Percentiles rank a stretch among this genome's conserved stretches.
phyloP scores from a whole-genome alignment of 2,888 invertebrate genomes.

The Sarcophaga carnaria region DNA sequence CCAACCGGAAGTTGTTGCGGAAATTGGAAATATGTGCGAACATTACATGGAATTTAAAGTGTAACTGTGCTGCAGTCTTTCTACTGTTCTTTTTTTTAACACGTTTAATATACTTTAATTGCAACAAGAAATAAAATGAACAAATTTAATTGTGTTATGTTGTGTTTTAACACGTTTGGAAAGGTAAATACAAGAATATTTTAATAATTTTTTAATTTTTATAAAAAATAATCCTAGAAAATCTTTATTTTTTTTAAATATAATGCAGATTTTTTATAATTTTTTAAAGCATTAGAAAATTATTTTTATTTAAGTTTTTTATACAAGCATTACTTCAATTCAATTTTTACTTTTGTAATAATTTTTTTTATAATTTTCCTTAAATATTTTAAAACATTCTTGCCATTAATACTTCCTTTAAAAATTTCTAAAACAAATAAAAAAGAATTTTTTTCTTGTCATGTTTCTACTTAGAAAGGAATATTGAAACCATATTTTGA shows the following conservation, averaged over 20 bases:
- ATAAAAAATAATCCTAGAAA: no score
- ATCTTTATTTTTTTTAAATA: no score
- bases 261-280: background rate
- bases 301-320: no score
- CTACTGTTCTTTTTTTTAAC: background rate
- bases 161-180: background rate
- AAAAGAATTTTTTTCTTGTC: no score
- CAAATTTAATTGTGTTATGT: background rate
- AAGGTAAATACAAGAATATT: background rate
- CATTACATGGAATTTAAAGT: slow-evolving; percentile 56
- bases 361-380: no score
- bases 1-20: slow-evolving; percentile 73
- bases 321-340: no score
- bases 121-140: slow-evolving; percentile 24
- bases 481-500: no score
- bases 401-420: no score
- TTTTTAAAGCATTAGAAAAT: background rate
- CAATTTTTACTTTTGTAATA: no score
- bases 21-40: slow-evolving; percentile 76
- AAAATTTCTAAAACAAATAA: no score
- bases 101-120: slow-evolving; percentile 19
- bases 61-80: slow-evolving; percentile 18
- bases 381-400: no score
- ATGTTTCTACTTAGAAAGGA: no score
- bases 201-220: slow-evolving; percentile 13